These are phyloP conservation scores for Hippocampus comes DNA, from an alignment of 2,113 vertebrate species.

Conservation along the genomic window DNA sequence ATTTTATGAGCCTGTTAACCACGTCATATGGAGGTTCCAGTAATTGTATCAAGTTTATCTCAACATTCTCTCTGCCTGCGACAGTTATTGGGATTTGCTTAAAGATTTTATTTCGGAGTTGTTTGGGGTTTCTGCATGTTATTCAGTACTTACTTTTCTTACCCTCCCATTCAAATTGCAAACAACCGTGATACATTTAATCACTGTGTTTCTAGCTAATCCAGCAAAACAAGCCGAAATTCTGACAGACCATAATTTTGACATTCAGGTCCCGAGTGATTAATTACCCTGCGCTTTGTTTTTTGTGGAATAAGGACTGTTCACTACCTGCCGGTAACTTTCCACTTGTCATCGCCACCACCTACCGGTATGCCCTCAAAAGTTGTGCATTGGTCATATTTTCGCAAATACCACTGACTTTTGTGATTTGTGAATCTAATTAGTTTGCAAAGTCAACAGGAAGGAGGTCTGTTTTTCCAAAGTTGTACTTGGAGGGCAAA, in stretches of 20 bases:
- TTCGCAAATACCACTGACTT: no score
- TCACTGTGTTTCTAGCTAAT: slow-evolving; percentile 18
- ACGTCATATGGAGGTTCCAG: slow-evolving; percentile 4
- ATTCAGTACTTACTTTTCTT: background rate
- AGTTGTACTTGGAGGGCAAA: slow-evolving; percentile 29
- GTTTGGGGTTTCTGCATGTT: background rate
- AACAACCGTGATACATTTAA: slow-evolving; percentile 26
- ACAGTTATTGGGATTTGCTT: background rate
- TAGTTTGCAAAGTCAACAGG: background rate
- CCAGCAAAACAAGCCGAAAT: slow-evolving; percentile 29
- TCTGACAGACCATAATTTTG: slow-evolving; percentile 21
- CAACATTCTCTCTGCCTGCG: slow-evolving; percentile 3
- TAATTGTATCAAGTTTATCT: slow-evolving; percentile 20
- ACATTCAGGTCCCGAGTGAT: slow-evolving; percentile 35
- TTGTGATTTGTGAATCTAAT: background rate
- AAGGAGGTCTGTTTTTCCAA: slow-evolving; percentile 15
- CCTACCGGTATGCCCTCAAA: no score
- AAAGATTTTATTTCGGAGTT: background rate
- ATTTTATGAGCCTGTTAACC: slow-evolving; percentile 12
- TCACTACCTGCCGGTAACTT: no score
- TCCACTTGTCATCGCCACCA: no score
- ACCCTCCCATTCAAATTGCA: slow-evolving; percentile 8
- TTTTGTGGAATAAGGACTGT: slow-evolving; percentile 28
- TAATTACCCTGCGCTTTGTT: slow-evolving; percentile 26
- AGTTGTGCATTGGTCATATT: no score